Conservation (phyloP, 2,888 invertebrate genomes). For the Celastrina argiolus region DNA sequence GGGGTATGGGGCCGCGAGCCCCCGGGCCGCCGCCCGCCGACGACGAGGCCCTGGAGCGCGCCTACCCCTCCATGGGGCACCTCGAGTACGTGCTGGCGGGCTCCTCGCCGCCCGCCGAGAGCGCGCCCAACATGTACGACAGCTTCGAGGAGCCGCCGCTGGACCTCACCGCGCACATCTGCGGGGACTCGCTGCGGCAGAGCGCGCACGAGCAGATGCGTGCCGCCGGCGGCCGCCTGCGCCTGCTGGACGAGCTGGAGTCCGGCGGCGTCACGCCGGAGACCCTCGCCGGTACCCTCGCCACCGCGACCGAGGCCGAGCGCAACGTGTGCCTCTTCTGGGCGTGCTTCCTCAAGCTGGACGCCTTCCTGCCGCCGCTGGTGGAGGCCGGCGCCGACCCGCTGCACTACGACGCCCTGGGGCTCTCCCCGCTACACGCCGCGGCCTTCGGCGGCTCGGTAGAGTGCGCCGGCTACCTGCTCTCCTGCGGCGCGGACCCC, state of each 20-base stretch:
- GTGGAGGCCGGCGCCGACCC: constrained; percentile 83
- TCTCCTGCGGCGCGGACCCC: constrained; percentile 82
- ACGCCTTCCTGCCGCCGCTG: constrained; percentile 81
- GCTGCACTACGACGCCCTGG: constrained; percentile 83
- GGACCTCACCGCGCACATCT: constrained; percentile 84
- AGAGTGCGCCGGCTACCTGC: constrained; percentile 82
- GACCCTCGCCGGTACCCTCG: constrained; percentile 70
- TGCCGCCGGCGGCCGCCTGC: constrained; percentile 81
- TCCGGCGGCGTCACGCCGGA: constrained; percentile 80
- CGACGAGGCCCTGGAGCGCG: constrained; percentile 79
- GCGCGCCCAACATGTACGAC: constrained; percentile 88
- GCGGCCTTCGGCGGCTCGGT: constrained; percentile 88
- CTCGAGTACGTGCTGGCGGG: constrained; percentile 89
- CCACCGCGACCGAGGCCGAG: constrained; percentile 80
- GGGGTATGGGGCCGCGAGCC: constrained; percentile 50
- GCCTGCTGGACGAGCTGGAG: constrained; percentile 86
- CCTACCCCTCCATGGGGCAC: constrained; percentile 81
- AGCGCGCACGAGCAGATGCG: constrained; percentile 87
- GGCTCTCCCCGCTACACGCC: constrained; percentile 85
- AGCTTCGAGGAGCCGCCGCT: constrained; percentile 86
- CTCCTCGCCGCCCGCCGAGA: constrained; percentile 88
- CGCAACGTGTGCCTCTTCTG: constrained; percentile 85
- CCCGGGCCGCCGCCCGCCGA: constrained; percentile 46
- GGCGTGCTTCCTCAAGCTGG: constrained; percentile 84
- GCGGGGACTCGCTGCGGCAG: constrained; percentile 84